Evolutionary conservation across 2,888 invertebrate genomes (phyloP).

Genomic region (Saturnia pavonia): DNA sequence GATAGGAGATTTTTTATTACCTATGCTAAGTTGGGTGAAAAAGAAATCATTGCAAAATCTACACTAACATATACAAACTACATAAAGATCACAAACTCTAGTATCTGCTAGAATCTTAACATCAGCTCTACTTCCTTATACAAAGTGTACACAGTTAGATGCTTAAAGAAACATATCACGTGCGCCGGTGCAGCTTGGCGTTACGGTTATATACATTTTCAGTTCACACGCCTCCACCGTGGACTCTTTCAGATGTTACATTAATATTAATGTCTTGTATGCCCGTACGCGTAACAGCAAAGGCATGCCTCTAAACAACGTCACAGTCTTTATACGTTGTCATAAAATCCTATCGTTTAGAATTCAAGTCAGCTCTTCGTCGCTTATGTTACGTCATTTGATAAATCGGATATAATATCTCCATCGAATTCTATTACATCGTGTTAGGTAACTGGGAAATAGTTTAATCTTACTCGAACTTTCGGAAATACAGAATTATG

Average conservation of each 20-base stretch:
- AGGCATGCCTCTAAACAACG: slow-evolving; percentile 20
- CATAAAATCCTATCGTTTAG: neutral
- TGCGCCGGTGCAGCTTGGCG: slow-evolving; percentile 32
- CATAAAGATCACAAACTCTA: slow-evolving; percentile 13
- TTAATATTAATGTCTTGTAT: slow-evolving; percentile 64
- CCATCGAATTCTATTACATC: neutral
- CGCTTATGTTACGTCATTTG: neutral
- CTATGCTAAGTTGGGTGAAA: neutral
- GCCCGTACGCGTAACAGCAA: slow-evolving; percentile 15
- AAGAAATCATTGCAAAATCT: neutral
- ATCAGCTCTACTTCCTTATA: slow-evolving; percentile 17
- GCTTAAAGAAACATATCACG: slow-evolving; percentile 57
- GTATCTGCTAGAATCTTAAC: slow-evolving; percentile 3
- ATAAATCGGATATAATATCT: neutral
- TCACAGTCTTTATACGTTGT: slow-evolving; percentile 12
- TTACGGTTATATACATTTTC: slow-evolving; percentile 77
- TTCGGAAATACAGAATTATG: no score
- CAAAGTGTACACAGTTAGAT: slow-evolving; percentile 42
- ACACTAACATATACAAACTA: neutral
- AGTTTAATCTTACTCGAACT: neutral
- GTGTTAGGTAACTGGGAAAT: neutral
- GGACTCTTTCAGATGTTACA: slow-evolving; percentile 61
- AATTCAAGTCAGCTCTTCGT: neutral
- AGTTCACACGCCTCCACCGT: slow-evolving; percentile 69
- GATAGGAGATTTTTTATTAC: no score